Evolutionary conservation across 2,113 vertebrate genomes (phyloP).

Genomic region (Austrofundulus limnaeus): DNA sequence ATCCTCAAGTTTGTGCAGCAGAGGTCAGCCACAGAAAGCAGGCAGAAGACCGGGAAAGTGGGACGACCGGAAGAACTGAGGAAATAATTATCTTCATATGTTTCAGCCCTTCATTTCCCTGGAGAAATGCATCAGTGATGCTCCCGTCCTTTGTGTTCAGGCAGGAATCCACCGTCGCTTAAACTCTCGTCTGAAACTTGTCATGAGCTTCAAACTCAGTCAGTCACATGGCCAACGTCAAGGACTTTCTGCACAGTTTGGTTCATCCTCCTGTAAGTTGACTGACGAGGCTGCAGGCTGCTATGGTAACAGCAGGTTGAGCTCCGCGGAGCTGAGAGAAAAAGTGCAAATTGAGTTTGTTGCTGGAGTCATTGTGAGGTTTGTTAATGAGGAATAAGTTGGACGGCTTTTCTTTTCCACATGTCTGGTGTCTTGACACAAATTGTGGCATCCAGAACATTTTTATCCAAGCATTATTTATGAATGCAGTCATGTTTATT

Average conservation of each 20-base stretch:
- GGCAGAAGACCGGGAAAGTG: no score
- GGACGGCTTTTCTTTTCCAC: conserved; percentile 13
- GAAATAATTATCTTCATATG: conserved; percentile 74
- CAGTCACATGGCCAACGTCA: conserved; percentile 21
- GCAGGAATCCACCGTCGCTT: conserved; percentile 18
- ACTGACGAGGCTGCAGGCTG: conserved; percentile 49
- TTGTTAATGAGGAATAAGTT: conserved; percentile 51
- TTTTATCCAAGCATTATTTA: not conserved
- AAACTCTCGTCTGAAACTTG: conserved; percentile 8
- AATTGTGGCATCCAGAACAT: conserved; percentile 14
- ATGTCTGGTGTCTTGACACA: conserved; percentile 29
- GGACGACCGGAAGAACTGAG: conserved; percentile 54
- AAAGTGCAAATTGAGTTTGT: conserved; percentile 64
- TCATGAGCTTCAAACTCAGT: not conserved
- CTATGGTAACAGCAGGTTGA: conserved; percentile 74
- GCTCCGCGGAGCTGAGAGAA: conserved; percentile 57
- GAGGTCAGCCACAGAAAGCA: conserved; percentile 52
- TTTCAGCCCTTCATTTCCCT: conserved; percentile 62
- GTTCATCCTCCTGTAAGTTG: conserved; percentile 29
- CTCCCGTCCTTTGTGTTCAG: conserved; percentile 42
- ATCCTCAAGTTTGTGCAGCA: conserved; percentile 5
- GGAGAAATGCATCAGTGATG: conserved; percentile 38
- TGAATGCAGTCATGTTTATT: not conserved
- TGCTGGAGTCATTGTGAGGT: conserved; percentile 59
- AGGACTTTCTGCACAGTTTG: conserved; percentile 28